Percentiles rank a stretch among this genome's conserved stretches.
phyloP scores from a whole-genome alignment of 2,888 invertebrate species.

The Linnaemya tessellans region DNA sequence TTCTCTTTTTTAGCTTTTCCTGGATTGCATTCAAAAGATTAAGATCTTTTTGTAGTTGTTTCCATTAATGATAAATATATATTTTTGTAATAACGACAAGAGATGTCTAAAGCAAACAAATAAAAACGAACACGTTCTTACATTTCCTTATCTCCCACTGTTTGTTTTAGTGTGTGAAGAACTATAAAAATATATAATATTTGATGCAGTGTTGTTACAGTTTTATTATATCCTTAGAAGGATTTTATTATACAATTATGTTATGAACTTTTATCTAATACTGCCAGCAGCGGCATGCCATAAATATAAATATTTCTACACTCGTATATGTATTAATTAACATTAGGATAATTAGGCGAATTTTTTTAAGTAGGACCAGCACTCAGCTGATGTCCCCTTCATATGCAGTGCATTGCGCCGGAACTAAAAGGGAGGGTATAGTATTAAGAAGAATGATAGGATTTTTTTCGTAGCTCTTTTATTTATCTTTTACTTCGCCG shows the following conservation, averaged over 20 bases:
- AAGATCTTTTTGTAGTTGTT: conserved; percentile 56
- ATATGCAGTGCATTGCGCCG: too few relatives aligned
- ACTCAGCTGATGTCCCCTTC: too few relatives aligned
- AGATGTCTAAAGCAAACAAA: background rate
- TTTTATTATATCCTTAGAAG: conserved; percentile 9
- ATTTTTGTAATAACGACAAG: conserved; percentile 5
- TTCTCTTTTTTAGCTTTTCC: conserved; percentile 7
- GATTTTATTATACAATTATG: conserved; percentile 28
- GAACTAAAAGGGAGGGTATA: too few relatives aligned
- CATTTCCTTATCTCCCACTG: conserved; percentile 27
- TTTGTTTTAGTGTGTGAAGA: background rate
- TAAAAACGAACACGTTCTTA: background rate
- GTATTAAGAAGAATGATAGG: too few relatives aligned
- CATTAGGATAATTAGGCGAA: too few relatives aligned
- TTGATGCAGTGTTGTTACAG: conserved; percentile 9
- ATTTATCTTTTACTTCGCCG: too few relatives aligned
- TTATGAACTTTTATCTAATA: background rate
- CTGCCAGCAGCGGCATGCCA: background rate
- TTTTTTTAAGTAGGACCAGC: too few relatives aligned
- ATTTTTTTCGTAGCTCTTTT: too few relatives aligned
- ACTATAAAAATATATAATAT: conserved; percentile 3
- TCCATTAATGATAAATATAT: conserved; percentile 52
- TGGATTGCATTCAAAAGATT: conserved; percentile 40
- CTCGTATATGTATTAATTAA: too few relatives aligned
- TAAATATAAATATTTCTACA: too few relatives aligned